Conservation (phyloP, 2,888 invertebrate genomes). For the Tachystola acroxantha region DNA sequence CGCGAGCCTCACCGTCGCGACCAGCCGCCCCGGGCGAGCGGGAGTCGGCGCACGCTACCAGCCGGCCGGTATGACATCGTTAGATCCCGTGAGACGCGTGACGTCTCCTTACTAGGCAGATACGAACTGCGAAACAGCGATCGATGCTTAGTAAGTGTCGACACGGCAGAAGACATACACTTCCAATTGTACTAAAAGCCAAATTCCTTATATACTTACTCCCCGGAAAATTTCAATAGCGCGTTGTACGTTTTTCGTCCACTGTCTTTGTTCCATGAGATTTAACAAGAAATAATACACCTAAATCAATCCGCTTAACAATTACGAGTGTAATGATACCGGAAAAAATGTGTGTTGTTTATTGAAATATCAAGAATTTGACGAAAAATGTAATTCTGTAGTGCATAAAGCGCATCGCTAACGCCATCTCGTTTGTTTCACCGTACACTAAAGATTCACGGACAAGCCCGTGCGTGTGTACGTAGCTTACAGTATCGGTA, state of each 20-base stretch:
- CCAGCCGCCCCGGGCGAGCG: constrained; percentile 35
- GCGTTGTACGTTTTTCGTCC: constrained; percentile 13
- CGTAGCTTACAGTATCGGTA: too few relatives aligned
- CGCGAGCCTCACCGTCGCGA: constrained; percentile 39
- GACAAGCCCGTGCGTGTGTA: too few relatives aligned
- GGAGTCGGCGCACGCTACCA: constrained; percentile 39
- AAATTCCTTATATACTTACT: constrained; percentile 16
- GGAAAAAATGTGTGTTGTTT: too few relatives aligned
- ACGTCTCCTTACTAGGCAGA: constrained; percentile 33
- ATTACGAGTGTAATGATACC: not conserved
- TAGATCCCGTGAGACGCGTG: constrained; percentile 25
- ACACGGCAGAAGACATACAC: constrained; percentile 34
- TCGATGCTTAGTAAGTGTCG: constrained; percentile 48
- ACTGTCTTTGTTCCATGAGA: not conserved
- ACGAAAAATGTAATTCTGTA: not conserved
- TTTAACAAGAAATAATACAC: not conserved
- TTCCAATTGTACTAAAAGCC: constrained; percentile 7
- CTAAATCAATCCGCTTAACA: too few relatives aligned
- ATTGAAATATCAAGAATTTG: too few relatives aligned
- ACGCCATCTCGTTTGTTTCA: not conserved
- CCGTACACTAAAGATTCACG: too few relatives aligned
- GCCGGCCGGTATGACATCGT: constrained; percentile 32
- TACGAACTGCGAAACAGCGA: constrained; percentile 35
- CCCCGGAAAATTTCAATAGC: constrained; percentile 10
- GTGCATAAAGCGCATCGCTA: not conserved